phyloP scores from a whole-genome alignment of 1,140 invertebrate species.

The Vanessa atalanta region DNA sequence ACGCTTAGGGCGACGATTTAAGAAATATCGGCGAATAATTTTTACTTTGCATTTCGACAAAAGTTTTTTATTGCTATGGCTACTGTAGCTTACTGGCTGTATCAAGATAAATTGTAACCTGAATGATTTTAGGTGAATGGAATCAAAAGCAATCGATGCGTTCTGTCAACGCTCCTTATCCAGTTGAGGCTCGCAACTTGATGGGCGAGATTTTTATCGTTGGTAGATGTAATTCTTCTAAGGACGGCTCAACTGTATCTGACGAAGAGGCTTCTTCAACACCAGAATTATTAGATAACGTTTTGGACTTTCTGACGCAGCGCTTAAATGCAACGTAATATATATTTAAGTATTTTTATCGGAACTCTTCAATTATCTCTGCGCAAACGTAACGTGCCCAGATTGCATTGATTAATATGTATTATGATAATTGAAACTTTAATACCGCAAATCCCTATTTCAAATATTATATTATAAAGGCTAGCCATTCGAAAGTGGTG shows the following conservation, averaged over 20 bases:
- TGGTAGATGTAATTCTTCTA: constrained; percentile 66
- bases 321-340: constrained; percentile 72
- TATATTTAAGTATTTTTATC: background rate
- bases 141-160: constrained; percentile 53
- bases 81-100: no score
- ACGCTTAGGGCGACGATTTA: no score
- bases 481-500: no score
- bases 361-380: background rate
- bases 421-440: no score
- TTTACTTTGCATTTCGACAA: no score
- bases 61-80: no score
- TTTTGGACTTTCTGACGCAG: constrained; percentile 64
- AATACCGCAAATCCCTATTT: no score
- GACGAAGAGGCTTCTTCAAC: constrained; percentile 62
- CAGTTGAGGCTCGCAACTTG: constrained; percentile 73
- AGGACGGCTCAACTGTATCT: constrained; percentile 39
- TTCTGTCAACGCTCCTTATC: constrained; percentile 55
- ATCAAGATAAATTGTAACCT: background rate
- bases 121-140: constrained; percentile 63
- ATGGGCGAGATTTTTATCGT: constrained; percentile 66
- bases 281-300: constrained; percentile 59
- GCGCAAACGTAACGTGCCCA: background rate
- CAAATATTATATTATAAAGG: no score
- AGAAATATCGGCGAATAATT: no score
- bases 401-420: no score